Evolutionary conservation across 2,113 vertebrate species (phyloP).

Genomic region (Pseudopodoces humilis): DNA sequence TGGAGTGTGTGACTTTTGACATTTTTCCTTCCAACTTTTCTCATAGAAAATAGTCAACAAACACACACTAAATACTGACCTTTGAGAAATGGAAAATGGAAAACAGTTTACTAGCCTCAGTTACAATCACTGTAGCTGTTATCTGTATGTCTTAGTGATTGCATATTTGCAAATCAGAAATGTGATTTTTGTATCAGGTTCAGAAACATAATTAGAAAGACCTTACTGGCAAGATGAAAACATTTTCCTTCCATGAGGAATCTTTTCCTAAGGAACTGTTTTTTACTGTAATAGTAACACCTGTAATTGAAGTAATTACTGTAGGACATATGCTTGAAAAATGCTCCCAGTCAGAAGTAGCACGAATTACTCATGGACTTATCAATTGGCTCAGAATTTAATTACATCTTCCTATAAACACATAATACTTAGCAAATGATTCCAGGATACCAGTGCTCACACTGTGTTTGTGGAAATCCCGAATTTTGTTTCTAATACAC

Average conservation of each 20-base stretch:
- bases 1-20: neutral
- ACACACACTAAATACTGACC: neutral
- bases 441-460: neutral
- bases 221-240: neutral
- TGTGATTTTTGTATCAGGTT: neutral
- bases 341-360: neutral
- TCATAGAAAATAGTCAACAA: neutral
- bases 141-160: neutral
- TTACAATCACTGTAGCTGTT: neutral
- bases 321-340: neutral
- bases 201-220: neutral
- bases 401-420: neutral
- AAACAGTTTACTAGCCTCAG: neutral
- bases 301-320: neutral
- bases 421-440: neutral
- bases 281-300: neutral
- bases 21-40: neutral
- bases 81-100: neutral
- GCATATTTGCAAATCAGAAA: neutral
- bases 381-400: neutral
- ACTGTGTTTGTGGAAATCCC: neutral
- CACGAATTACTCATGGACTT: neutral
- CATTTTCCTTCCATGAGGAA: accelerated
- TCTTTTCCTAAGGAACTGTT: neutral
- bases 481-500: neutral